Evolutionary conservation across 2,888 invertebrate species (phyloP).

Genomic region (Cancer borealis): DNA sequence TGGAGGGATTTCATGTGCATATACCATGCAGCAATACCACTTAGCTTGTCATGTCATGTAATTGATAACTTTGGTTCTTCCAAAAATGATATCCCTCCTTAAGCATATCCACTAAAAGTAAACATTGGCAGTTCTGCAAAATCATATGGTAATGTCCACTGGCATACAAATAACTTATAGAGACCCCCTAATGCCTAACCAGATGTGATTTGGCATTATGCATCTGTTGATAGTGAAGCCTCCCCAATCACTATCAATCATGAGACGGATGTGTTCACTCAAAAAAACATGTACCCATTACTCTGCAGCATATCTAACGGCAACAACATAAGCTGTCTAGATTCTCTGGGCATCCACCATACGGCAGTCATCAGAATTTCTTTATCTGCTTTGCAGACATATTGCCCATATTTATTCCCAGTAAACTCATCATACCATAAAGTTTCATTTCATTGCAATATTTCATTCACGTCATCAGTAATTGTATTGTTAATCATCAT

Average conservation of each 20-base stretch:
- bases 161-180: background rate
- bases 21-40: background rate
- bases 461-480: no score
- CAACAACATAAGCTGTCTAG: no score
- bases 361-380: no score
- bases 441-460: no score
- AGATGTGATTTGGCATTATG: background rate
- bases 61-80: background rate
- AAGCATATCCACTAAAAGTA: background rate
- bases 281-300: background rate
- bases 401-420: no score
- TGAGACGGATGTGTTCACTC: background rate
- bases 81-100: background rate
- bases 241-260: background rate
- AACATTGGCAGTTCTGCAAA: background rate
- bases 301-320: no score
- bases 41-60: background rate
- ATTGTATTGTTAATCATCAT: no score
- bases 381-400: no score
- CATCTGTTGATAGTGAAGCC: background rate
- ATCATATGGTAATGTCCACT: background rate
- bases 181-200: background rate
- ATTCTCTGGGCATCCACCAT: no score
- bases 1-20: no score
- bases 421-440: no score